Evolutionary conservation across 2,888 invertebrate species (phyloP).

Genomic region (Melanophora roralis): DNA sequence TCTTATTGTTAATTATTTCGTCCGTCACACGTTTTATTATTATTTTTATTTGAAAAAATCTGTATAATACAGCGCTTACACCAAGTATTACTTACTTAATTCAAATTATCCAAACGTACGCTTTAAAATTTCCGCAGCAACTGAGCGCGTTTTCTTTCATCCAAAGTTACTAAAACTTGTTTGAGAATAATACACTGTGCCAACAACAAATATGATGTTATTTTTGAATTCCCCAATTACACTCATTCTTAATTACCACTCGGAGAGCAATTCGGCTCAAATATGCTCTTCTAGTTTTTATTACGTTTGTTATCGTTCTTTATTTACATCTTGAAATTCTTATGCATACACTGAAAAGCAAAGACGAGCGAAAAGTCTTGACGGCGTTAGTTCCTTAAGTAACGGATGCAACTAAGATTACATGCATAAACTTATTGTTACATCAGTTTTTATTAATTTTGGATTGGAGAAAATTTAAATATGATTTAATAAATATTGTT

Average conservation of each 20-base stretch:
- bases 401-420: no score
- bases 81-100: not conserved
- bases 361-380: no score
- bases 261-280: not conserved
- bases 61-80: slow-evolving; percentile 21
- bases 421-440: no score
- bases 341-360: slow-evolving; percentile 6
- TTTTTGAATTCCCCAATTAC: not conserved
- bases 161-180: slow-evolving; percentile 56
- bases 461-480: no score
- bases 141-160: slow-evolving; percentile 61
- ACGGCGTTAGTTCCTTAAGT: no score
- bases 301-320: slow-evolving; percentile 34
- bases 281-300: not conserved
- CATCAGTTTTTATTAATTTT: no score
- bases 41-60: slow-evolving; percentile 23
- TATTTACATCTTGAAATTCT: slow-evolving; percentile 48
- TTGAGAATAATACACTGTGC: slow-evolving; percentile 40
- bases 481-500: no score
- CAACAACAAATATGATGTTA: slow-evolving; percentile 14
- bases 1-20: slow-evolving; percentile 51
- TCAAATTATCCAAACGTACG: slow-evolving; percentile 59
- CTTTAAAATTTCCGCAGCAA: slow-evolving; percentile 65
- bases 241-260: slow-evolving; percentile 26
- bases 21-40: slow-evolving; percentile 52